Evolutionary conservation across 2,113 vertebrate genomes (phyloP).

Genomic region (Glaucidium brasilianum): DNA sequence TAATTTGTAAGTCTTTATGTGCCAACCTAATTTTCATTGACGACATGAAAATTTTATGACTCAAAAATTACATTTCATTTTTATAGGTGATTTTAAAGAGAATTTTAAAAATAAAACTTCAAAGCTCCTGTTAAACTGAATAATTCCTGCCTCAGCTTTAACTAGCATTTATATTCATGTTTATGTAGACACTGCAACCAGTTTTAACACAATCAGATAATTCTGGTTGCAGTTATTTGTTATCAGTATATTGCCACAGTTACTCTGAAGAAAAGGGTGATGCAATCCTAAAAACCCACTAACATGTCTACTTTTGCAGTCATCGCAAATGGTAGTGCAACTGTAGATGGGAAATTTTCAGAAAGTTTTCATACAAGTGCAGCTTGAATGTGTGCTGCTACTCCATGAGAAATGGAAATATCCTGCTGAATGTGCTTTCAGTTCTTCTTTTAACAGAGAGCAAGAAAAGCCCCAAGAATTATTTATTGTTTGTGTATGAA

Average conservation of each 20-base stretch:
- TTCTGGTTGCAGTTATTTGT: background rate
- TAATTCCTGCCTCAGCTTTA: background rate
- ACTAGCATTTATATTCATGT: background rate
- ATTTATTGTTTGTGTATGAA: background rate
- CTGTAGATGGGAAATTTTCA: background rate
- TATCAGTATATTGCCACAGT: background rate
- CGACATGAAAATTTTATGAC: background rate
- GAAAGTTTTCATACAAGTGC: background rate
- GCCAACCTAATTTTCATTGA: conserved; percentile 24
- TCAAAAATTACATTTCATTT: conserved; percentile 18
- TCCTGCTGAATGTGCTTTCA: background rate
- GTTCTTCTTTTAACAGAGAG: background rate
- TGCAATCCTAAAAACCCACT: background rate
- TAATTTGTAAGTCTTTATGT: conserved; percentile 42
- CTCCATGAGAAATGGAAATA: background rate
- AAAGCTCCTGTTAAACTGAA: background rate
- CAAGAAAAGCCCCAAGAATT: background rate
- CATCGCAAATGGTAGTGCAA: background rate
- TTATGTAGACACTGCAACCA: background rate
- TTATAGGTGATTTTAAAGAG: conserved; percentile 18
- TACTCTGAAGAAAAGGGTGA: background rate
- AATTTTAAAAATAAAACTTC: conserved; percentile 27
- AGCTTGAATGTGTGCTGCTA: background rate
- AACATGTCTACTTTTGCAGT: background rate
- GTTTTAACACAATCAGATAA: background rate